phyloP scores from a whole-genome alignment of 2,113 vertebrate genomes.

The Gyps fulvus region DNA sequence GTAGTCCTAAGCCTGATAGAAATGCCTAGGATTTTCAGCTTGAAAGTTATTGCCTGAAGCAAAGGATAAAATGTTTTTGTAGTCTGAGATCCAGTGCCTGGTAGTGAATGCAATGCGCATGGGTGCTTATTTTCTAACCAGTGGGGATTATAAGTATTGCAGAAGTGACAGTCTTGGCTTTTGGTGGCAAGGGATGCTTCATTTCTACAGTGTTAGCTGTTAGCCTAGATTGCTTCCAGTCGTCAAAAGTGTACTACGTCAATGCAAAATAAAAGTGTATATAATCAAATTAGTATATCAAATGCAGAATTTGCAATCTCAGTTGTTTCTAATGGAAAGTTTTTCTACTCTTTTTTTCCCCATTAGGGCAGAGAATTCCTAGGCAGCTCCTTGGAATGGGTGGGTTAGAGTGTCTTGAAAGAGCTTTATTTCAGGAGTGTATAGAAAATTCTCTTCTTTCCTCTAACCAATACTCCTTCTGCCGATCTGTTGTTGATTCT shows the following conservation, averaged over 20 bases:
- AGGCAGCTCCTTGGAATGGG: background rate
- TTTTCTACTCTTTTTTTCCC: background rate
- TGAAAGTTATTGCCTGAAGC: background rate
- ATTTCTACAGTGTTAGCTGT: background rate
- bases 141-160: background rate
- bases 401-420: background rate
- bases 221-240: background rate
- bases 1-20: background rate
- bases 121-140: background rate
- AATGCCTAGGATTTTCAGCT: background rate
- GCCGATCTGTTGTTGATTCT: background rate
- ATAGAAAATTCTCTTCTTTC: background rate
- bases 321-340: background rate
- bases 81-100: background rate
- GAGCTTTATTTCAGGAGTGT: background rate
- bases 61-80: background rate
- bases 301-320: background rate
- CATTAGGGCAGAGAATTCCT: background rate
- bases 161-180: background rate
- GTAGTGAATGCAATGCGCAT: background rate
- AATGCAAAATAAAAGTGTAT: background rate
- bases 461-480: background rate
- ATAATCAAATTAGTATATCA: background rate
- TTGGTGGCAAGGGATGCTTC: background rate
- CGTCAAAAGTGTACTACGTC: background rate